These are phyloP conservation scores for Sinosuthora webbiana DNA, from an alignment of 2,113 vertebrate genomes.

Conservation along the genomic window DNA sequence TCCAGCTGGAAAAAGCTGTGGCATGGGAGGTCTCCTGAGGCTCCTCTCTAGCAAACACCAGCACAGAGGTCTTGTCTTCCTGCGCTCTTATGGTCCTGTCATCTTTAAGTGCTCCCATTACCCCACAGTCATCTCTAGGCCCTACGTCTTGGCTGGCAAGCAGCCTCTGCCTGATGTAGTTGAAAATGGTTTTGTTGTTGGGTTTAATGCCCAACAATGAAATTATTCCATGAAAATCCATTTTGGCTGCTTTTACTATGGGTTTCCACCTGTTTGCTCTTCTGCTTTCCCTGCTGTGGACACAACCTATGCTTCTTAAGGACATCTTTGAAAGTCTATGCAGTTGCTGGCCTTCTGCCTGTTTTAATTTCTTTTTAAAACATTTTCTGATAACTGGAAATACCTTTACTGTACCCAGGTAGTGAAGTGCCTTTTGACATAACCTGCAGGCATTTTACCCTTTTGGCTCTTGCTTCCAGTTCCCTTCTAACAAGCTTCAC, in stretches of 20 bases:
- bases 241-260: not conserved
- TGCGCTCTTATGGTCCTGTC: accelerated
- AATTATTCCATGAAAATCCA: not conserved
- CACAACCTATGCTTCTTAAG: not conserved
- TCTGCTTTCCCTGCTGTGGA: not conserved
- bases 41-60: not conserved
- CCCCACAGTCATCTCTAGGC: not conserved
- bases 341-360: not conserved
- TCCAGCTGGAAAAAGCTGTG: not conserved
- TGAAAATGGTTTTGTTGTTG: not conserved
- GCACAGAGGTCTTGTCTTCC: not conserved
- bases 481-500: not conserved
- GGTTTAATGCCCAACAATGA: not conserved
- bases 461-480: not conserved
- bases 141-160: not conserved
- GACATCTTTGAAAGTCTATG: not conserved
- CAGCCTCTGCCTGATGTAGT: not conserved
- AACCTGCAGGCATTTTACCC: not conserved
- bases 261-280: not conserved
- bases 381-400: not conserved
- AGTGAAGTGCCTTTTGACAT: not conserved
- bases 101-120: not conserved
- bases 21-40: not conserved
- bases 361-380: not conserved
- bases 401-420: not conserved